Evolutionary conservation across 2,888 invertebrate species (phyloP), one percentile per base, ranked within the genome.

Genomic region (Campoplex capitator): DNA sequence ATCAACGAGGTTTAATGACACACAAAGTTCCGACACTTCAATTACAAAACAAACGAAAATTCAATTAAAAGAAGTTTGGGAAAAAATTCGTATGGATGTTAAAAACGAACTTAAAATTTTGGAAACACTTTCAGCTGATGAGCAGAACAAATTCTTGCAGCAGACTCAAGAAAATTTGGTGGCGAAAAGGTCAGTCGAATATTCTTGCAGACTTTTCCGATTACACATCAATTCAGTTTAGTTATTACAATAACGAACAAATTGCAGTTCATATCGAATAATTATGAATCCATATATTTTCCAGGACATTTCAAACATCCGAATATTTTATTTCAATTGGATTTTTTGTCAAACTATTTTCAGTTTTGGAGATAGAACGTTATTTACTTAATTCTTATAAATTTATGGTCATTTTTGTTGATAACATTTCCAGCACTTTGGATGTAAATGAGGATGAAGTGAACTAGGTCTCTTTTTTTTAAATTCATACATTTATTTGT

Each of bases 121-220:
- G 18, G 70, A 79, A 0, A 77, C 58, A 38, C 89, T 93, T 51
- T 74, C 92, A 32, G 16, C 54, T 0, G 77, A 83, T 0, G 89
- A 92, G 67, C 92, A 92, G 84, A 86, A 88, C 32, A 73, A 86
- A 67, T 83, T 90, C 42, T 87, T 94, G 67, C 81, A 56, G 45
- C 88, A 91, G 6, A 90, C 91, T 3, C 93, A 94, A 86, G 88
- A 92, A 32, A 88, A 92, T 76, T 90, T 94, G 81, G 91, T 94
- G 35, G 86, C 86, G 32, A 93, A 92, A 91, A 90, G 94, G 94
- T 93, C 88, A 89, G 88, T 67, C 42, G 32, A 51, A 71, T 67
- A 11, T 80, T 48, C 7, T 62, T 62, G 28, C 16, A 32, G 11
- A 32, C 62, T 6, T 16, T 16, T 16, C 6, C 4, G 1, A 6